These are phyloP conservation scores for Clivina fossor DNA, from an alignment of 2,888 invertebrate genomes.

Conservation along the genomic window DNA sequence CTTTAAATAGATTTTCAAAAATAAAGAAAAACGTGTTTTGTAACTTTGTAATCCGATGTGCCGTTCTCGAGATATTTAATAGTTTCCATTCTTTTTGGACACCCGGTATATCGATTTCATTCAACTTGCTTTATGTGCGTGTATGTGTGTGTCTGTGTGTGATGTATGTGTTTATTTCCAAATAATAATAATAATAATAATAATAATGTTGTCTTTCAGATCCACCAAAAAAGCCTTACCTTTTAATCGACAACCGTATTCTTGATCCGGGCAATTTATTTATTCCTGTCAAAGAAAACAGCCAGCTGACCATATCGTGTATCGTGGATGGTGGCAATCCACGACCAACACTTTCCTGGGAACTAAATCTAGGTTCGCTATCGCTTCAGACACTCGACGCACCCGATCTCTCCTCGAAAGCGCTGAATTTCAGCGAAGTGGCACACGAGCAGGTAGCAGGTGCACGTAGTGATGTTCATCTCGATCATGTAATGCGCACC, in stretches of 20 bases:
- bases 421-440: slow-evolving; percentile 52
- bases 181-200: not conserved
- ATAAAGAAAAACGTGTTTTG: too few relatives aligned
- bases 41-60: too few relatives aligned
- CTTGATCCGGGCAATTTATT: slow-evolving; percentile 85
- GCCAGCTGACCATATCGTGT: slow-evolving; percentile 78
- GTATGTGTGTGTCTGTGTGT: too few relatives aligned
- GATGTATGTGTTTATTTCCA: too few relatives aligned
- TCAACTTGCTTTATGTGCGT: too few relatives aligned
- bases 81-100: too few relatives aligned
- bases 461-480: slow-evolving; percentile 64
- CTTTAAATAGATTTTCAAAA: too few relatives aligned
- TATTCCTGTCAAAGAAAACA: slow-evolving; percentile 84
- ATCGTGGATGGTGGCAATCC: slow-evolving; percentile 84
- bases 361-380: slow-evolving; percentile 63
- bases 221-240: slow-evolving; percentile 80
- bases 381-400: slow-evolving; percentile 60
- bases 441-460: slow-evolving; percentile 44
- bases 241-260: slow-evolving; percentile 82
- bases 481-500: slow-evolving; percentile 75
- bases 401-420: slow-evolving; percentile 59
- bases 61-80: too few relatives aligned
- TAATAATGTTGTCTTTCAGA: slow-evolving; percentile 68
- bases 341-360: slow-evolving; percentile 66
- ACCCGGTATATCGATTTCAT: too few relatives aligned